Base-by-base conservation (phyloP, 2,888 invertebrate species). In the Lithophane socia region DNA sequence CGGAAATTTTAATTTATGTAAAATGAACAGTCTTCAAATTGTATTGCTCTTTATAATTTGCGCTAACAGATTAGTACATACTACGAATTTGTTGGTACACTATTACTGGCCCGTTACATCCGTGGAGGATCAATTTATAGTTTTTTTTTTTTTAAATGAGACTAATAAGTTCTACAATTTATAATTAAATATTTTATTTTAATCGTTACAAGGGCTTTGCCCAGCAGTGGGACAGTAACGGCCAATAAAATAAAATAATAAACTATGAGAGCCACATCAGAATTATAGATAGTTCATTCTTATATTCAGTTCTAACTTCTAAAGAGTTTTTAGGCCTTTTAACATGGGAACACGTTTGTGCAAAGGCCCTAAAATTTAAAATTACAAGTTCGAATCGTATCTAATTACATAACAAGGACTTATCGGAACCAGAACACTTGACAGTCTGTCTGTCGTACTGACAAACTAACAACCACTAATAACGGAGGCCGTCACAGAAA, bases 11-110 rank as follows among this genome's bases (percentile, higher is more conserved):
- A 61, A 82, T 58, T 47, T 58, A 73, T 37, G 70, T 74, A 60
- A 83, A 82, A 83, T 60, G 67, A 82, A 82, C 82, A 82, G 82
- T 80, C 80, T 80, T 80, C 7, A 29, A 54, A 79, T 67, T 47
- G 52, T 83, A 82, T 83, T 82, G 79, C 79, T 83, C 70, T 75
- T 47, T 65, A 47, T 72, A 5, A 60, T 60, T 37, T 54, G 18
- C 0, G n/a, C n/a, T 5, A 47, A 66, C n/a, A 37, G 37, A 37
- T 29, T 44, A 42, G 12, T 47, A 49, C 12, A 24, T 71, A 52
- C 13, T 44, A 44, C 13, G 12, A 13, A 24, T 60, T 65, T 24
- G 63, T 78, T 44, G 13, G 24, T 47, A 37, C 10, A 49, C 44
- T 61, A 61, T 24, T 2, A 21, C 18, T 49, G 37, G 37, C 13